These are phyloP conservation scores for Piezodorus guildinii DNA, from an alignment of 1,140 invertebrate species.

Conservation along the genomic window DNA sequence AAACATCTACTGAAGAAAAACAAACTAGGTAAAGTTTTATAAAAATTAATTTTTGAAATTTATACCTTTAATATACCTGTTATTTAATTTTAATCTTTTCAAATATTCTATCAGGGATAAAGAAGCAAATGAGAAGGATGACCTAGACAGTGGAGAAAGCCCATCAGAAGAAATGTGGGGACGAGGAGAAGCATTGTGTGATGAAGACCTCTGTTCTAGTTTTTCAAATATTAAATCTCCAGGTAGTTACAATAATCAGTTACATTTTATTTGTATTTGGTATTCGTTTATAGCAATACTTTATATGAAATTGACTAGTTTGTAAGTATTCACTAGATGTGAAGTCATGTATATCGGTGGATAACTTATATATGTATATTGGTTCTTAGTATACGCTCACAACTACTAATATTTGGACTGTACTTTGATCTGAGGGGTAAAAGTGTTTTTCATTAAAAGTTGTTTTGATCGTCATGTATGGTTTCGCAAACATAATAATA, in stretches of 20 bases:
- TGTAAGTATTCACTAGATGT: too few species aligned
- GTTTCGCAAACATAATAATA: too few species aligned
- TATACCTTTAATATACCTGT: not conserved
- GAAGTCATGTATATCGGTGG: too few species aligned
- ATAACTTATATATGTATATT: too few species aligned
- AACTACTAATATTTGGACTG: too few species aligned
- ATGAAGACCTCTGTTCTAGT: conserved; percentile 30
- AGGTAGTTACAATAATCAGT: not conserved
- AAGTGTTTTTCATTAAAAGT: too few species aligned
- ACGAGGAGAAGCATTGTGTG: conserved; percentile 53
- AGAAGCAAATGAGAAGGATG: conserved; percentile 26
- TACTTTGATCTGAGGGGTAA: too few species aligned
- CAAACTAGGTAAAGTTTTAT: conserved; percentile 18
- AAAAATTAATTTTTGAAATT: not conserved
- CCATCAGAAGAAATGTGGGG: conserved; percentile 34
- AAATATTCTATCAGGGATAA: conserved; percentile 22
- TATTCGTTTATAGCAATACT: too few species aligned
- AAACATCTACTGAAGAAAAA: conserved; percentile 23
- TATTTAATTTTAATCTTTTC: not conserved
- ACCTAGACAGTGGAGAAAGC: conserved; percentile 10
- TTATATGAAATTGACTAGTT: not conserved
- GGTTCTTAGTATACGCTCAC: too few species aligned
- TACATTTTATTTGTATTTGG: too few species aligned
- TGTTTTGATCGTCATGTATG: too few species aligned
- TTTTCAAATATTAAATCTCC: conserved; percentile 37